Evolutionary conservation across 2,113 vertebrate species (phyloP), one percentile per base, ranked within the genome.

Genomic region (Odontophorus gujanensis): DNA sequence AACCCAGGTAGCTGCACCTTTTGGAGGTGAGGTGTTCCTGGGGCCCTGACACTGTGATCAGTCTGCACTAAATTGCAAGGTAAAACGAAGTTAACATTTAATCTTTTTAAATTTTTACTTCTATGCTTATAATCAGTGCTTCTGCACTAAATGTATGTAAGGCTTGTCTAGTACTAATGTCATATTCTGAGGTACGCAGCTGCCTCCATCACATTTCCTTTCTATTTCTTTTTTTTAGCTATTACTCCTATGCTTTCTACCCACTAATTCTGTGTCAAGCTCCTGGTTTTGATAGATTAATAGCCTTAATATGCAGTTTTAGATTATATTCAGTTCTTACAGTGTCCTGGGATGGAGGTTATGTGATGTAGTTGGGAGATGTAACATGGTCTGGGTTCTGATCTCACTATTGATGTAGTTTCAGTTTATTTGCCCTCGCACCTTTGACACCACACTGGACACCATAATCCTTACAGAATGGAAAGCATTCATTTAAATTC

Each of bases 11-110:
- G 22, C 12, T 58, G 38, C 30, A 42, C 6, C n/a, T 53, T 28
- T 19, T 1, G 5, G 36, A 12, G 17, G 11, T 0, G 2, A 14
- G 48, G 22, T 47, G 19, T 28, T 42, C 16, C 66, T n/a, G 13
- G 15, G 42, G 45, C 38, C 53, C 40, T 48, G 21, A 34, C 51
- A 67, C 26, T 59, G 30, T 19, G 25, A 19, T 13, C 9, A 24
- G 2, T 40, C 59, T 58, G 11, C 26, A 17, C 21, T 71, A 38
- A 66, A 22, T 8, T 42, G 20, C 0, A 0, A 8, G 55, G 66
- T 10, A 22, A 55, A 4, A 18, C 25, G 11, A 28, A 26, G 18
- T 8, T 17, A 63, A 32, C 57, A 13, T 40, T 77, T 65, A 47
- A 45, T 50, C 4, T 67, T 63, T 85, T 59, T 47, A 38, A 50